Evolutionary conservation across 2,888 invertebrate species (phyloP), one percentile per base, ranked within the genome.

Genomic region (Drosophila mayaguana): DNA sequence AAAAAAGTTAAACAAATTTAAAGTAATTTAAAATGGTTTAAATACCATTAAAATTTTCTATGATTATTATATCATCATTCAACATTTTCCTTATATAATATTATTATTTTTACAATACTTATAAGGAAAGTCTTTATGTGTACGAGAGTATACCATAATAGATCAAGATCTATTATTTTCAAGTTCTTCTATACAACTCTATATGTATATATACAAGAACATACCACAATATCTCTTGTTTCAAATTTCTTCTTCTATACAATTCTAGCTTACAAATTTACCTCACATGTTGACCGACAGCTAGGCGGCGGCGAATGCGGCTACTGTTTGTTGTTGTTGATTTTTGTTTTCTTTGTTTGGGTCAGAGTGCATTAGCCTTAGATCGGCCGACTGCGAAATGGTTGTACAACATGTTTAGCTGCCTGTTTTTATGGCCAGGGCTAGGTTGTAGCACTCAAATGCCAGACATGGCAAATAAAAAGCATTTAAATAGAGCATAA

Each of bases 391-490:
- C 82, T 63, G 63, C 55, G 56, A 62, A 69, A 83, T 67, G 55
- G 59, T 60, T 63, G 60, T 63, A 66, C 48, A 70, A 67, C 66
- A 75, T 81, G 72, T 78, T 76, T 57, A 54, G 69, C 74, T 84
- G 83, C 69, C 66, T 75, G 73, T 68, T 74, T 81, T 79, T 79
- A 81, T 81, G 81, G 66, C 55, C 62, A 34, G 48, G 50, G 56
- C 59, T 54, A 64, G 69, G 69, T 78, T 72, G 69, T 78, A 77
- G 63, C 89, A 75, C 81, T 89, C 81, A 84, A 72, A 78, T 66
- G 78, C 75, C 80, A 88, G 85, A 85, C 90, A 88, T 80, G 89
- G 74, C 89, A 85, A 83, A 85, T 89, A 89, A 88, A 83, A 89
- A 66, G 59, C 87, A 60, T 76, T 82, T 81, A 84, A 84, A 84